Evolutionary conservation across 2,797 vertebrate species (phyloP), one percentile per base, ranked within the genome.

Genomic region (Brotula barbata): DNA sequence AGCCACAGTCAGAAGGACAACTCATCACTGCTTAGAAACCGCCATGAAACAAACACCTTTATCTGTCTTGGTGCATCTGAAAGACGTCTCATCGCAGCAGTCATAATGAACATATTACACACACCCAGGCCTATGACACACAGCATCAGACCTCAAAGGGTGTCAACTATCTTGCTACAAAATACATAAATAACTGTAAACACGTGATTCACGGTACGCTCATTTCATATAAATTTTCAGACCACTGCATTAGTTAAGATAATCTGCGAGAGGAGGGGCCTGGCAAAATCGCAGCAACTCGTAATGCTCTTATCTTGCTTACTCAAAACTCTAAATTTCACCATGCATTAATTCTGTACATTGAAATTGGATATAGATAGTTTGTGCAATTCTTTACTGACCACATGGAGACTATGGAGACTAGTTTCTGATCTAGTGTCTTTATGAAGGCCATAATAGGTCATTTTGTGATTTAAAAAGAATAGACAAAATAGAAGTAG

Each of bases 1-100:
- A 71, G 79, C 48, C 45, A 68, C 51, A 65, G 71, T 67, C 52
- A 61, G 54, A 42, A 44, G 58, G 48, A 16, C 61, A 34, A 74
- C 77, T 77, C 81, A 85, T 83, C 59, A 76, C 61, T 25, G 60
- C 66, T 5, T 14, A 58, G 61, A 39, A 33, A 23, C 48, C 14
- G 72, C 71, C 63, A 36, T 3, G 63, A 22, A 22, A 62, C 79
- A 86, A 88, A 88, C 78, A 80, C 0, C 28, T 80, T 78, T 87
- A 87, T 87, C 84, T 81, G 41, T n/a, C 31, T 23, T 14, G 3
- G 25, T 17, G 7, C 11, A 40, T 39, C 13, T 41, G 37, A 41
- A 31, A 53, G 3, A 5, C 11, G 22, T 40, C 36, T 40, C 12
- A 20, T 15, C 14, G 3, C 2, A 39, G 37, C 37, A 39, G 37